Evolutionary conservation across 2,797 vertebrate genomes (phyloP).

Genomic region (Forpus xanthops): DNA sequence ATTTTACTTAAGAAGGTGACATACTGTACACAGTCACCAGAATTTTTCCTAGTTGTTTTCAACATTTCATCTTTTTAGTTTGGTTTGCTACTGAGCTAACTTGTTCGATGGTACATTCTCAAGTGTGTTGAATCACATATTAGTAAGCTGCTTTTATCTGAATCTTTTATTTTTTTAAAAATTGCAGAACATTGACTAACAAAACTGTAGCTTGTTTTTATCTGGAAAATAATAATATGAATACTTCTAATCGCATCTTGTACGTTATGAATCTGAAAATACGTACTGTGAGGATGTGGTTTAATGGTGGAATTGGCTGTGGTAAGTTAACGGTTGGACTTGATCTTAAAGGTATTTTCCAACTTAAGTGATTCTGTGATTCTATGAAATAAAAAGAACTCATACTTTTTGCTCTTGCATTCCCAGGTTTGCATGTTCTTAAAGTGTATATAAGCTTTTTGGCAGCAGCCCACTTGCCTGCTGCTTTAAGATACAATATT

Average conservation of each 20-base stretch:
- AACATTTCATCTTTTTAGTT: background rate
- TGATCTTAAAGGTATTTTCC: background rate
- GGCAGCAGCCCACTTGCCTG: background rate
- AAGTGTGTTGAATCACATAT: background rate
- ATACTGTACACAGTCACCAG: background rate
- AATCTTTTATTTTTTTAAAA: background rate
- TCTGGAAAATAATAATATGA: background rate
- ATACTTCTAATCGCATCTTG: background rate
- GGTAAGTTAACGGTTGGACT: background rate
- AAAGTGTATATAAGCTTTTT: background rate
- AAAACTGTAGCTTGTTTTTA: background rate
- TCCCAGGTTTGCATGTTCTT: background rate
- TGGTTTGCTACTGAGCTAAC: background rate
- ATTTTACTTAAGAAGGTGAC: background rate
- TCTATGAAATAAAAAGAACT: background rate
- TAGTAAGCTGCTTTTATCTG: background rate
- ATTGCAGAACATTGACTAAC: background rate
- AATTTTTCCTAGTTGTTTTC: background rate
- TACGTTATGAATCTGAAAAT: background rate
- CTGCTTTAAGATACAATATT: background rate
- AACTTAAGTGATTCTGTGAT: background rate
- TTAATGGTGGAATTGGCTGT: background rate
- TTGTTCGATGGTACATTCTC: background rate
- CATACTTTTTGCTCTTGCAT: background rate
- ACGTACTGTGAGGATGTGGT: background rate